A percentile compares a stretch with the other conserved stretches of the same genome.
phyloP scores from a whole-genome alignment of 2,113 vertebrate species.

The Nymphicus hollandicus region DNA sequence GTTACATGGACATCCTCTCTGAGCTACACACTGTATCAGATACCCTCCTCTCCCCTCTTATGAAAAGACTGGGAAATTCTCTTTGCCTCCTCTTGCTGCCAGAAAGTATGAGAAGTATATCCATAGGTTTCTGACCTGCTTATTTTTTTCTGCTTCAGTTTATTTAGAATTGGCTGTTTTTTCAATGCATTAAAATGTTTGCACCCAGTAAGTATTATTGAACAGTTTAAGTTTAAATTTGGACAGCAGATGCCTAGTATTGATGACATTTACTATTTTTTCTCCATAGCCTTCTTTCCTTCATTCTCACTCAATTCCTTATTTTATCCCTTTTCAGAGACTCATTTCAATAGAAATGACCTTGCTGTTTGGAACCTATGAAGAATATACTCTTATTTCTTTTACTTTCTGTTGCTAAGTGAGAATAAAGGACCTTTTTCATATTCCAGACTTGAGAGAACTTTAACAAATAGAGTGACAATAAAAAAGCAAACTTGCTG shows the following conservation, averaged over 20 bases:
- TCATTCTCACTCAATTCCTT: neutral
- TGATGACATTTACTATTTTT: neutral
- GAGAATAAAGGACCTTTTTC: neutral
- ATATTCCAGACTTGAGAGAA: neutral
- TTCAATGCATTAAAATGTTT: neutral
- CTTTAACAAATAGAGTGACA: neutral
- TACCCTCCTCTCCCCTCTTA: neutral
- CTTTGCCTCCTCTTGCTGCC: neutral
- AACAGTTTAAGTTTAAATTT: neutral
- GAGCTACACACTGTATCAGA: neutral
- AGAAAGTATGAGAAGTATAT: neutral
- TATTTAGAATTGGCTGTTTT: neutral
- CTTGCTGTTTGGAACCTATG: neutral
- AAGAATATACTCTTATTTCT: neutral
- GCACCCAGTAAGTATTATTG: neutral
- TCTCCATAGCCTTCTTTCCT: neutral
- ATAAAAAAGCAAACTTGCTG: neutral
- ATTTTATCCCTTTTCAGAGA: neutral
- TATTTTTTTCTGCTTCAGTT: neutral
- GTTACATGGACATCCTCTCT: neutral
- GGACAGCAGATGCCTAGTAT: neutral
- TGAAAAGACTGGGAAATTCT: neutral
- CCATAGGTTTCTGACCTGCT: neutral
- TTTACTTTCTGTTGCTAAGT: neutral
- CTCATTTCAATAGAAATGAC: neutral